Conservation (phyloP, 2,113 vertebrate genomes). For the Zootoca vivipara region DNA sequence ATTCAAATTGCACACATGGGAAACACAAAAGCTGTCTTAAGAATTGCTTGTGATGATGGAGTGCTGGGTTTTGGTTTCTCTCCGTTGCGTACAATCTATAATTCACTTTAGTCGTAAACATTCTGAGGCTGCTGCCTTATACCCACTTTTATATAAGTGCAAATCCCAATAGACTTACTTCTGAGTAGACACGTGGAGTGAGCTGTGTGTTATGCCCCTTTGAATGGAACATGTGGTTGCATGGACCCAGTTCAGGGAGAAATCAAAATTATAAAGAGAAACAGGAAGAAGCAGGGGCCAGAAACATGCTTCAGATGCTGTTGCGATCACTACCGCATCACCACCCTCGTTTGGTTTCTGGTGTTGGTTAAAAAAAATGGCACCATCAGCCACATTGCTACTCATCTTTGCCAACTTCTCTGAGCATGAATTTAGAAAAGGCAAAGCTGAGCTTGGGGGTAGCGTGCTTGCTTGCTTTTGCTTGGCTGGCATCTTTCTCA, state of each 20-base stretch:
- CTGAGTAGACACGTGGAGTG: neutral
- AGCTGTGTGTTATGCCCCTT: neutral
- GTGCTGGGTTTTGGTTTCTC: neutral
- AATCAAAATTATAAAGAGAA: neutral
- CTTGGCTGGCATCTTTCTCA: neutral
- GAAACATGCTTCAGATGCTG: rapidly evolving
- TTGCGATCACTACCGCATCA: neutral
- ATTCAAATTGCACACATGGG: neutral
- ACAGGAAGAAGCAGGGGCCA: neutral
- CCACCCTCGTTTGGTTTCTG: neutral
- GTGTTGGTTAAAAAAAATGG: slow-evolving; percentile 9
- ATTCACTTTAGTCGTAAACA: neutral
- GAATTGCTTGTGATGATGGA: neutral
- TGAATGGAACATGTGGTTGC: neutral
- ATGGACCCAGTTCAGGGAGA: neutral
- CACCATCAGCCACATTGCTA: neutral
- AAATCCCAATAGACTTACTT: neutral
- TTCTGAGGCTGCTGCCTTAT: neutral
- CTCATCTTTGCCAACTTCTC: slow-evolving; percentile 32
- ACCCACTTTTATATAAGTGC: neutral
- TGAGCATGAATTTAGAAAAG: neutral
- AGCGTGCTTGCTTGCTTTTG: neutral
- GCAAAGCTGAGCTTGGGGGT: neutral
- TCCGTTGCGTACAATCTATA: neutral
- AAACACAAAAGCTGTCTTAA: neutral